phyloP scores from a whole-genome alignment of 2,797 vertebrate species.

The Sebastolobus alascanus region DNA sequence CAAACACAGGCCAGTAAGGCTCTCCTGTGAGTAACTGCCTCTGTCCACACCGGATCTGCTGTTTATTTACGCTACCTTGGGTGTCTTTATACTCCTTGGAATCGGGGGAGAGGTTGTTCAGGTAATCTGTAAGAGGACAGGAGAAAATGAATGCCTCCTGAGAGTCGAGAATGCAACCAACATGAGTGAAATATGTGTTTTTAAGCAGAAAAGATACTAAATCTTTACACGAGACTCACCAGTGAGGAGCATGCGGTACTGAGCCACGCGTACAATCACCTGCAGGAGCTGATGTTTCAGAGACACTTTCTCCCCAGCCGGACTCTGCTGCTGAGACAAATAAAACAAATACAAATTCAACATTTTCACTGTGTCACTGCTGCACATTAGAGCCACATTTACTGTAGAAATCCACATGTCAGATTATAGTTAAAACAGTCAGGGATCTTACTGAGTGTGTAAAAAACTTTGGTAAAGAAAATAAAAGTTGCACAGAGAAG shows the following conservation, averaged over 20 bases:
- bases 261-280: slow-evolving; percentile 92
- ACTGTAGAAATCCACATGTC: neutral
- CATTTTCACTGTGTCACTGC: neutral
- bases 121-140: slow-evolving; percentile 89
- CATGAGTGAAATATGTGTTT: neutral
- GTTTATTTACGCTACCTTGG: slow-evolving; percentile 87
- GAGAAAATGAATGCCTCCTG: slow-evolving; percentile 15
- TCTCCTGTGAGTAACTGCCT: slow-evolving; percentile 42
- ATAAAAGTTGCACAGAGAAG: slow-evolving; percentile 5
- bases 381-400: neutral
- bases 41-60: slow-evolving; percentile 5
- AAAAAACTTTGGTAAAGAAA: slow-evolving; percentile 8
- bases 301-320: slow-evolving; percentile 75
- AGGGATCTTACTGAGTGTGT: neutral
- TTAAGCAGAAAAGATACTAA: neutral
- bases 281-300: slow-evolving; percentile 92
- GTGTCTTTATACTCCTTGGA: slow-evolving; percentile 93
- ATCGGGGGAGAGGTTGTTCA: slow-evolving; percentile 96
- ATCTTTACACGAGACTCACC: slow-evolving; percentile 79
- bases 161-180: neutral
- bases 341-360: slow-evolving; percentile 1
- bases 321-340: slow-evolving; percentile 83
- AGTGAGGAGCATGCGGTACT: slow-evolving; percentile 95
- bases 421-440: neutral
- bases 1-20: slow-evolving; percentile 32